Evolutionary conservation across 2,797 vertebrate species (phyloP).

Genomic region (Acanthis flammea): DNA sequence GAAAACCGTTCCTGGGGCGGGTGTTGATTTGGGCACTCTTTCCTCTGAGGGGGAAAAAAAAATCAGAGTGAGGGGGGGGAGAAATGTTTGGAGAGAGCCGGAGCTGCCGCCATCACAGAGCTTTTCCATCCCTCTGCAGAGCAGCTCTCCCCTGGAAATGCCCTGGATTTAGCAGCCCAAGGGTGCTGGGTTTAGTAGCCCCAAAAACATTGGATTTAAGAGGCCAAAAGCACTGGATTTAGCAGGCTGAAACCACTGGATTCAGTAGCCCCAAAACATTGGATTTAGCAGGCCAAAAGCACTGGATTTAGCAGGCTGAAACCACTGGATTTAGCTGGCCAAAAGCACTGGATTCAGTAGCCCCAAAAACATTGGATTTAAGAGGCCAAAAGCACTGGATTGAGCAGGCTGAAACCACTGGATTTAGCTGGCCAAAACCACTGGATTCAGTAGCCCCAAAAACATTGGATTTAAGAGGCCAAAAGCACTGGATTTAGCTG

Average conservation of each 20-base stretch:
- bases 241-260: too few relatives aligned
- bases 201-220: accelerated
- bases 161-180: background rate
- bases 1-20: background rate
- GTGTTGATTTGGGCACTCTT: slow-evolving; percentile 56
- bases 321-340: accelerated
- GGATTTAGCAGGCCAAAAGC: background rate
- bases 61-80: background rate
- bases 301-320: background rate
- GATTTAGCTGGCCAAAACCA: background rate
- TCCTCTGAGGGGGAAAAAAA: background rate
- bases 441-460: background rate
- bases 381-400: accelerated
- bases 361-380: background rate
- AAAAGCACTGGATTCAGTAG: accelerated
- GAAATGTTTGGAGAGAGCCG: background rate
- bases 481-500: accelerated
- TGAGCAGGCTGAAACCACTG: too few relatives aligned
- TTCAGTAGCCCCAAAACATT: accelerated
- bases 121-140: background rate
- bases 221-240: too few relatives aligned
- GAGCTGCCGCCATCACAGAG: background rate
- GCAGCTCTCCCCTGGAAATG: background rate
- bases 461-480: accelerated
- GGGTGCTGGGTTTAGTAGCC: background rate